phyloP scores from a whole-genome alignment of 2,113 vertebrate species.

The Tautogolabrus adspersus region DNA sequence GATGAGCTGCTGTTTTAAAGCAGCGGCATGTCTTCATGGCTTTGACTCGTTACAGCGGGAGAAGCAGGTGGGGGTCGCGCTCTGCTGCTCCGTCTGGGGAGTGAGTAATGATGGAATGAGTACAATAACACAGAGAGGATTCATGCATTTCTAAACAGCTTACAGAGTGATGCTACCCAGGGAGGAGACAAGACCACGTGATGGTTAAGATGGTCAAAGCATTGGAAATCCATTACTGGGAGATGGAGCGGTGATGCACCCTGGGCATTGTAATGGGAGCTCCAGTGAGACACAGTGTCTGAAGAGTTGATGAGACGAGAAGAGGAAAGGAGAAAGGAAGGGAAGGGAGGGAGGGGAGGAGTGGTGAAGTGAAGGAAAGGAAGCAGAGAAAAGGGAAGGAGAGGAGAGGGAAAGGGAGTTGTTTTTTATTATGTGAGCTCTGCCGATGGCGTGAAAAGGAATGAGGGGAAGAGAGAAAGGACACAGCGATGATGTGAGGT shows the following conservation, averaged over 20 bases:
- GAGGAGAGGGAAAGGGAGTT: slow-evolving; percentile 1
- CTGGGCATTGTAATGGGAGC: slow-evolving; percentile 63
- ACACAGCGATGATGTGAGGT: slow-evolving; percentile 34
- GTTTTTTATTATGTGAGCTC: slow-evolving; percentile 9
- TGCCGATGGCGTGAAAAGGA: not conserved
- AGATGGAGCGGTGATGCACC: slow-evolving; percentile 67
- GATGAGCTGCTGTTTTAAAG: slow-evolving; percentile 15
- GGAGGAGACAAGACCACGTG: slow-evolving; percentile 53
- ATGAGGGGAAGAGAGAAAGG: slow-evolving; percentile 23
- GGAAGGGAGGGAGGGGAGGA: not conserved
- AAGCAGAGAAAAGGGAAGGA: not conserved
- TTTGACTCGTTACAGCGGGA: slow-evolving; percentile 36
- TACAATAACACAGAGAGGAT: slow-evolving; percentile 62
- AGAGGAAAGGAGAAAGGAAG: slow-evolving; percentile 4
- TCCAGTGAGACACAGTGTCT: slow-evolving; percentile 63
- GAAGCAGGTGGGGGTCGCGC: slow-evolving; percentile 45
- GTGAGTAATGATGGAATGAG: slow-evolving; percentile 62
- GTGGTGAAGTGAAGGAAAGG: not conserved
- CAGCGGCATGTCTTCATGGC: slow-evolving; percentile 6
- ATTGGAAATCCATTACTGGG: slow-evolving; percentile 75
- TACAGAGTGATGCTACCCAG: slow-evolving; percentile 56
- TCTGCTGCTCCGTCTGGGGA: slow-evolving; percentile 49
- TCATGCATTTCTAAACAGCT: slow-evolving; percentile 78
- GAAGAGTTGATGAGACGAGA: slow-evolving; percentile 61
- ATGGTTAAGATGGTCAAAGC: slow-evolving; percentile 60